phyloP scores from a whole-genome alignment of 1,140 invertebrate genomes.

The Idris sp. region DNA sequence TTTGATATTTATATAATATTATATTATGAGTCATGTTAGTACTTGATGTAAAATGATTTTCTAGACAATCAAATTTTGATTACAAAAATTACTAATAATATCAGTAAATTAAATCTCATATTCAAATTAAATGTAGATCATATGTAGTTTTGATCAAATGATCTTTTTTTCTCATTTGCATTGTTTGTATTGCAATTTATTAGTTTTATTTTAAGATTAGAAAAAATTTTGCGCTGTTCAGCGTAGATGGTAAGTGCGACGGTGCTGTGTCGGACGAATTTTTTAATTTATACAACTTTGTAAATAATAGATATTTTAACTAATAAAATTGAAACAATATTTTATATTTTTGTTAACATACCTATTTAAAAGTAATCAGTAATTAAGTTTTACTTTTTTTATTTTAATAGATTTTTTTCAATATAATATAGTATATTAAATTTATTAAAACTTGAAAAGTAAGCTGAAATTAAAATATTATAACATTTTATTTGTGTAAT shows the following conservation, averaged over 20 bases:
- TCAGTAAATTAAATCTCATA: no score
- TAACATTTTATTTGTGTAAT: no score
- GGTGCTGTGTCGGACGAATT: constrained; percentile 70
- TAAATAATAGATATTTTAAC: constrained; percentile 75
- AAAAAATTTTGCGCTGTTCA: constrained; percentile 48
- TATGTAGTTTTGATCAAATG: neutral
- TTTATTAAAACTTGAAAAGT: no score
- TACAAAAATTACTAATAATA: no score
- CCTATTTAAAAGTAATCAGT: constrained; percentile 11
- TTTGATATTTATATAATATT: constrained; percentile 6
- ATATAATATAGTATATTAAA: no score
- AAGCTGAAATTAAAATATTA: no score
- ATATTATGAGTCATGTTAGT: constrained; percentile 3
- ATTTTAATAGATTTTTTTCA: no score
- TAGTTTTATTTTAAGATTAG: constrained; percentile 37
- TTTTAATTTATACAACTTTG: constrained; percentile 75
- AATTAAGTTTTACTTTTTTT: no score
- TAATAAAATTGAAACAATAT: constrained; percentile 68
- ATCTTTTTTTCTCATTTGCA: constrained; percentile 9
- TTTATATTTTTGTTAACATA: constrained; percentile 12
- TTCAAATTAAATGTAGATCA: neutral
- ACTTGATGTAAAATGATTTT: neutral
- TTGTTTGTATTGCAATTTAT: constrained; percentile 27
- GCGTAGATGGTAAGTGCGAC: constrained; percentile 65
- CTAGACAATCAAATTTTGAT: no score